Base-by-base conservation (phyloP, 2,113 vertebrate genomes). In the Aptenodytes patagonicus region DNA sequence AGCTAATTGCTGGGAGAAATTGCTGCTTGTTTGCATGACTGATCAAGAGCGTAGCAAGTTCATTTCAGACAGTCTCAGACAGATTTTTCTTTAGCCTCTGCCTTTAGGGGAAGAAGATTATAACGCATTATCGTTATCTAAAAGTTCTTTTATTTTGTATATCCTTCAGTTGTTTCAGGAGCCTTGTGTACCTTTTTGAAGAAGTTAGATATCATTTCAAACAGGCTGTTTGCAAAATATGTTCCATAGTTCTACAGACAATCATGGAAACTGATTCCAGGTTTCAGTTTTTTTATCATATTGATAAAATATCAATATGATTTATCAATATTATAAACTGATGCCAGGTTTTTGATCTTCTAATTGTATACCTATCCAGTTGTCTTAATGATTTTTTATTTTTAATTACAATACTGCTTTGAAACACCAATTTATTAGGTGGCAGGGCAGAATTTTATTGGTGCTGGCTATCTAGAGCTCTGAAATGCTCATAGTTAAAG, bases 1-100 rank as follows among this genome's bases (percentile, higher is more conserved):
- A 97, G 97, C 97, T 98, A 98, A 98, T 98, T 98, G 98, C 97
- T 98, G 95, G 97, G 91, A 98, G 97, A 98, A 98, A 98, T 98
- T 97, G 97, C 97, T 98, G 93, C 97, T 98, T 94, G 34, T 98
- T 92, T 98, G 98, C 98, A 98, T 98, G 98, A 98, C 97, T 98
- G 98, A 98, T 99, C 98, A 99, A 98, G 98, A 98, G 97, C 95
- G 6, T 62, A 97, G 96, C 95, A 97, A 98, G 97, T 98, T 98
- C 98, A 98, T 97, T 98, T 98, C 97, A 98, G 97, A 98, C 98
- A 93, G 97, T 97, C 98, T 98, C 97, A 98, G 98, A 98, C 98
- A 98, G 98, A 94, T 96, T 98, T 98, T 98, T 97, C 98, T 98
- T 98, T 98, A 98, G 98, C 97, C 97, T 98, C 97, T 98, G 96